phyloP scores from a whole-genome alignment of 2,888 invertebrate genomes.

The Polylopha cassiicola region DNA sequence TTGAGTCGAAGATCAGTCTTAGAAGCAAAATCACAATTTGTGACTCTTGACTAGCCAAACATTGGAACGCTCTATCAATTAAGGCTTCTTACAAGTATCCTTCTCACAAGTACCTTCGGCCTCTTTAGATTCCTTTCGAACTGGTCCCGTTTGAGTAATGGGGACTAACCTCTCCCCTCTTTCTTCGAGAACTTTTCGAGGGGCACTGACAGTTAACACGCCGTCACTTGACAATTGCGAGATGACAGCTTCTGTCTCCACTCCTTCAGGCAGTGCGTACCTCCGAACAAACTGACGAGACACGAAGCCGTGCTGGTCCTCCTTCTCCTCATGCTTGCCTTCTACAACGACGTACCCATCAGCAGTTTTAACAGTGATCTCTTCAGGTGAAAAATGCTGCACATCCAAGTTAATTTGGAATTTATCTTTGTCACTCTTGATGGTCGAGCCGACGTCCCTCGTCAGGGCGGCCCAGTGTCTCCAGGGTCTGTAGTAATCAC shows the following conservation, averaged over 20 bases:
- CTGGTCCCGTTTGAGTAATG: slow-evolving; percentile 76
- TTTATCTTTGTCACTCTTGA: slow-evolving; percentile 66
- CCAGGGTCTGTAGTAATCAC: slow-evolving; percentile 54
- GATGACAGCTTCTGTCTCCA: slow-evolving; percentile 80
- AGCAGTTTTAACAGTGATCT: slow-evolving; percentile 83
- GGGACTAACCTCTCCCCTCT: slow-evolving; percentile 72
- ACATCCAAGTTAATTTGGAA: slow-evolving; percentile 84
- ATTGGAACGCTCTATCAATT: slow-evolving; percentile 1
- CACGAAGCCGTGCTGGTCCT: slow-evolving; percentile 83
- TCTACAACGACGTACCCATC: slow-evolving; percentile 82
- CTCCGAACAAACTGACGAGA: slow-evolving; percentile 83
- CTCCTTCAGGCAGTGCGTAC: slow-evolving; percentile 83
- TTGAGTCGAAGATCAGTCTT: no score
- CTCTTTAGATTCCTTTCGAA: slow-evolving; percentile 61
- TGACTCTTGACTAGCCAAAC: neutral
- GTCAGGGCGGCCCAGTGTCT: slow-evolving; percentile 52
- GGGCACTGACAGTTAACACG: slow-evolving; percentile 82
- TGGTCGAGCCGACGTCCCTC: slow-evolving; percentile 66
- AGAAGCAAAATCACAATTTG: no score
- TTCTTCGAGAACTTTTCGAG: slow-evolving; percentile 40
- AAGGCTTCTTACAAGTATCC: slow-evolving; percentile 3
- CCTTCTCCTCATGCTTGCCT: slow-evolving; percentile 85
- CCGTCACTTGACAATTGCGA: slow-evolving; percentile 86
- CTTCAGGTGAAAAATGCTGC: slow-evolving; percentile 83
- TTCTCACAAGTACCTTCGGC: slow-evolving; percentile 25